A percentile compares a stretch with the other conserved stretches of the same genome.
These are phyloP conservation scores for Nibea coibor DNA, from an alignment of 2,113 vertebrate genomes.

Conservation along the genomic window DNA sequence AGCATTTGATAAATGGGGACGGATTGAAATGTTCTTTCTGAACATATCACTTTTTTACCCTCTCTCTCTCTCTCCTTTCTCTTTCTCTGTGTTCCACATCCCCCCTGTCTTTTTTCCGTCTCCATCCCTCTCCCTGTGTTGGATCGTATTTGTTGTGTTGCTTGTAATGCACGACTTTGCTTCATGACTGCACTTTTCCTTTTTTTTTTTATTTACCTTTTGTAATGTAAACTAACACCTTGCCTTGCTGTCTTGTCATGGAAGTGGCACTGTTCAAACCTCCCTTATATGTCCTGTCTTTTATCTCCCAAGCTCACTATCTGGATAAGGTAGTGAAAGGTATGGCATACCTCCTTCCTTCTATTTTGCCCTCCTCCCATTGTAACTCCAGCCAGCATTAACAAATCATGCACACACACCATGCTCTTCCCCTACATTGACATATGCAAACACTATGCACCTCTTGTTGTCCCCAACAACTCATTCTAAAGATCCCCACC, in stretches of 20 bases:
- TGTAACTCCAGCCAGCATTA: slow-evolving; percentile 66
- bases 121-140: slow-evolving; percentile 59
- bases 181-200: slow-evolving; percentile 58
- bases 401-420: slow-evolving; percentile 65
- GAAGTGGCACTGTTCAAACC: slow-evolving; percentile 87
- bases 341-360: slow-evolving; percentile 94
- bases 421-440: slow-evolving; percentile 56
- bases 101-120: slow-evolving; percentile 29
- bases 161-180: slow-evolving; percentile 76
- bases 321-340: slow-evolving; percentile 99
- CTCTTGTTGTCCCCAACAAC: slow-evolving; percentile 33
- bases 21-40: slow-evolving; percentile 67
- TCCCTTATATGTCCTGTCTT: slow-evolving; percentile 99
- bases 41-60: slow-evolving; percentile 42
- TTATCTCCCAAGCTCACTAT: slow-evolving; percentile 99
- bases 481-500: slow-evolving; percentile 57
- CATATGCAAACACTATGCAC: slow-evolving; percentile 55
- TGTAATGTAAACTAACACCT: slow-evolving; percentile 78
- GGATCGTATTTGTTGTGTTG: slow-evolving; percentile 61
- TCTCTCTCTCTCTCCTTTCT: neutral
- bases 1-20: slow-evolving; percentile 65
- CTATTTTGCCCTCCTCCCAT: slow-evolving; percentile 73
- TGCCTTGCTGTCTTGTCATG: slow-evolving; percentile 80
- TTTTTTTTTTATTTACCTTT: slow-evolving; percentile 51
- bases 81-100: slow-evolving; percentile 38